Percentiles rank a stretch among this genome's conserved stretches.
Evolutionary conservation across 1,140 invertebrate genomes (phyloP).

Genomic region (Choristoneura fumiferana): DNA sequence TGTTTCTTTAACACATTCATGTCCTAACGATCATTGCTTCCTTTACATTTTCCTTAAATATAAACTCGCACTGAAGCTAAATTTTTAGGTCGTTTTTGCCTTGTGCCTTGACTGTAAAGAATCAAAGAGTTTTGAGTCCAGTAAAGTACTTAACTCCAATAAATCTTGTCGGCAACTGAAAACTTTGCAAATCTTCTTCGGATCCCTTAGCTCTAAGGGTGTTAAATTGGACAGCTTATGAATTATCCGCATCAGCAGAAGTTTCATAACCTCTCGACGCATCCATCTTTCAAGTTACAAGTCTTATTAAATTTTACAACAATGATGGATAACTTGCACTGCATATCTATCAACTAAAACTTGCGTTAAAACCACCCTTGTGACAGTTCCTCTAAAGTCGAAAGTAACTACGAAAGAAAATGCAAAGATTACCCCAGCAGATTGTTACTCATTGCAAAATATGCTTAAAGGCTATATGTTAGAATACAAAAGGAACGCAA

Average conservation of each 20-base stretch:
- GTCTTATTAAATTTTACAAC: constrained; percentile 58
- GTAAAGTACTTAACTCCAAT: not conserved
- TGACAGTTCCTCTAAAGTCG: not conserved
- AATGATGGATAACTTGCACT: constrained; percentile 53
- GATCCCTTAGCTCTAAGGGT: not conserved
- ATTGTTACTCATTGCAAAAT: constrained; percentile 26
- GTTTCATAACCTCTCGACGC: constrained; percentile 32
- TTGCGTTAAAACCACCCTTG: not conserved
- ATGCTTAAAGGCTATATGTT: not conserved
- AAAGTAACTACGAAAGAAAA: constrained; percentile 20
- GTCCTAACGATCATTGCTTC: no score
- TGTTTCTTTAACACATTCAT: no score
- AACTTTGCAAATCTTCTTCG: constrained; percentile 9
- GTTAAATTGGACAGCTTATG: constrained; percentile 6
- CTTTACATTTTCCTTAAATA: no score
- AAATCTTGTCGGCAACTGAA: not conserved
- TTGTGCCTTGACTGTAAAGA: no score
- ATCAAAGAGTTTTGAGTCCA: not conserved
- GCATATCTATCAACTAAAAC: constrained; percentile 29
- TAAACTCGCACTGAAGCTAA: no score
- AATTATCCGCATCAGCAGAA: constrained; percentile 20
- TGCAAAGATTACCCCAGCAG: not conserved
- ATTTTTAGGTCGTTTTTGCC: no score
- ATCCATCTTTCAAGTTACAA: constrained; percentile 53
- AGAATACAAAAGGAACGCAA: not conserved